Evolutionary conservation across 2,797 vertebrate genomes (phyloP).

Genomic region (Stomatorhinus walkeri): DNA sequence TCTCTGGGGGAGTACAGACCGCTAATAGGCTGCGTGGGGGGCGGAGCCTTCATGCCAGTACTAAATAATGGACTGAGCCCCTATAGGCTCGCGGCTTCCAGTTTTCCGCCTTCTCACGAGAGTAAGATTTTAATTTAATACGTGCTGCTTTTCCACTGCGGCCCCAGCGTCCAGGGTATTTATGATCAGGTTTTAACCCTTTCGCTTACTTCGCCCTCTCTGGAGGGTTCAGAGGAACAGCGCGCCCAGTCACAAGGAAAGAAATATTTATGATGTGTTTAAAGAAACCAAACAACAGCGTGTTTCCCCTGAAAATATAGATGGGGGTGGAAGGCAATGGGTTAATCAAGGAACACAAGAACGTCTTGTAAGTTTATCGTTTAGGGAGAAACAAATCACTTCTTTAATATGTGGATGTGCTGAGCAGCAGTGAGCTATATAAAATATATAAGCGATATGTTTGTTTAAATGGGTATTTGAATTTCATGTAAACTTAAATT

Average conservation of each 20-base stretch:
- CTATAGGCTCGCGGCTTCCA: constrained; percentile 47
- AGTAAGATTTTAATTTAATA: neutral
- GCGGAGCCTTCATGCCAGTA: constrained; percentile 49
- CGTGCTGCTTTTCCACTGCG: neutral
- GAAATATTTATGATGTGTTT: constrained; percentile 28
- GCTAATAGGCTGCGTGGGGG: constrained; percentile 47
- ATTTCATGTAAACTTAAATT: neutral
- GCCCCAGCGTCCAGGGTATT: neutral
- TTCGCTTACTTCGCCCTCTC: neutral
- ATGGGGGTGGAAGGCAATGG: neutral
- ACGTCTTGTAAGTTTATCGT: neutral
- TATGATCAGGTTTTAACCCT: constrained; percentile 1
- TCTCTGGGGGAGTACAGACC: constrained; percentile 47
- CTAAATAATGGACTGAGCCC: constrained; percentile 46
- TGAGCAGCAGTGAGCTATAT: constrained; percentile 2
- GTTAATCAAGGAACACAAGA: neutral
- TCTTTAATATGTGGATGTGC: constrained; percentile 12
- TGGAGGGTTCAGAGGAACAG: neutral
- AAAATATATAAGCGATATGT: neutral
- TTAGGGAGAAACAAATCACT: constrained; percentile 4
- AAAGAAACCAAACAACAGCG: constrained; percentile 18
- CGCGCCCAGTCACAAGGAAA: constrained; percentile 11
- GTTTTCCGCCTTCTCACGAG: constrained; percentile 24
- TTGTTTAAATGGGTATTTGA: neutral
- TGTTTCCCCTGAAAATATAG: constrained; percentile 15